Evolutionary conservation across 2,888 invertebrate species (phyloP).

Genomic region (Xanthia togata): DNA sequence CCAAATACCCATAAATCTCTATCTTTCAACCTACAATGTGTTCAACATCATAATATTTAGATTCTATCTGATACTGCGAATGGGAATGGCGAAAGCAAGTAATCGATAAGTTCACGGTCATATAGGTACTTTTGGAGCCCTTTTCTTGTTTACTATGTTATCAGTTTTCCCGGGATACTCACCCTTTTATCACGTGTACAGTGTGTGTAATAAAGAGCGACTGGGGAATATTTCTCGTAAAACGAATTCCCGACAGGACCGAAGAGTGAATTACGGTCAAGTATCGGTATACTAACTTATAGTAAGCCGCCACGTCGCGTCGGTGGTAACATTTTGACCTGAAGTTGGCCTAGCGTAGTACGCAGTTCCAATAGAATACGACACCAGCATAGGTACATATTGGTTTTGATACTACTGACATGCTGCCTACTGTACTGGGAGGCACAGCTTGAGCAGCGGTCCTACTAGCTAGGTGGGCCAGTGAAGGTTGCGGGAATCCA

Average conservation of each 20-base stretch:
- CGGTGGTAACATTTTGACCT: too few relatives aligned
- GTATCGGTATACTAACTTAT: too few relatives aligned
- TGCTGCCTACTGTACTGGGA: neutral
- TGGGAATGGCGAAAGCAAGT: slow-evolving; percentile 38
- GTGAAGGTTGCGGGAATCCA: too few relatives aligned
- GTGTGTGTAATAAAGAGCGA: neutral
- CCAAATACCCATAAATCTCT: slow-evolving; percentile 11
- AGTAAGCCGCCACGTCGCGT: too few relatives aligned
- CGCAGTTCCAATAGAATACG: neutral
- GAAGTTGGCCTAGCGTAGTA: neutral
- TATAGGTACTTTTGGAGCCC: slow-evolving; percentile 7
- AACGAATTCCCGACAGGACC: neutral
- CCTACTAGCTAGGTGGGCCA: neutral
- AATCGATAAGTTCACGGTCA: slow-evolving; percentile 64
- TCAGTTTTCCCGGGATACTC: slow-evolving; percentile 21
- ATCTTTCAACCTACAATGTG: neutral
- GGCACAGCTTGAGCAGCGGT: neutral
- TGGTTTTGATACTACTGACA: neutral
- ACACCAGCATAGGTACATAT: neutral
- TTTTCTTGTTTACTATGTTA: slow-evolving; percentile 2
- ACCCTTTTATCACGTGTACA: slow-evolving; percentile 13
- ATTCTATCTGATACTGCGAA: slow-evolving; percentile 11
- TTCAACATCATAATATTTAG: slow-evolving; percentile 13
- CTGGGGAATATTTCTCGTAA: neutral
- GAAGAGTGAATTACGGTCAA: neutral